Evolutionary conservation across 2,797 vertebrate species (phyloP).

Genomic region (Squalus acanthias): DNA sequence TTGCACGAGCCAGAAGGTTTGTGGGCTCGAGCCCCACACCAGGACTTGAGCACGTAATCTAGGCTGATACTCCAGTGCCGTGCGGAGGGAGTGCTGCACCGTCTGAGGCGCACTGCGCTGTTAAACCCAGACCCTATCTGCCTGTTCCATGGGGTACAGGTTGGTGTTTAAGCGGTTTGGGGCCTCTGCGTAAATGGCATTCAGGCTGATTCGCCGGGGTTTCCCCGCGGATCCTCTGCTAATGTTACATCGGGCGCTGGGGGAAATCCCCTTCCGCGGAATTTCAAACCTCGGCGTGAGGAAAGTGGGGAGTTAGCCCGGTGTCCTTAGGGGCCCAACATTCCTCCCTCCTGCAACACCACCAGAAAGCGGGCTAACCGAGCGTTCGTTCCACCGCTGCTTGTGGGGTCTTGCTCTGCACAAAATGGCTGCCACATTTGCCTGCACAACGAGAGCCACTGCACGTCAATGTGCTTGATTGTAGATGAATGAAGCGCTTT

Average conservation of each 20-base stretch:
- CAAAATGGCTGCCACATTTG: background rate
- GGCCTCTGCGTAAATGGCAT: background rate
- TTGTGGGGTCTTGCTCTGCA: background rate
- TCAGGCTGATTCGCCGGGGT: background rate
- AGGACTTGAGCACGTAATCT: background rate
- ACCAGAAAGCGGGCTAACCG: background rate
- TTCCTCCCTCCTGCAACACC: background rate
- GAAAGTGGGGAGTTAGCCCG: background rate
- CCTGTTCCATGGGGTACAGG: background rate
- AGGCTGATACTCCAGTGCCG: background rate
- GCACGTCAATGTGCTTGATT: background rate
- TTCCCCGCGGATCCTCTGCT: background rate
- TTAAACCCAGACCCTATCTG: background rate
- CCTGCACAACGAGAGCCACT: background rate
- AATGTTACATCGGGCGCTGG: background rate
- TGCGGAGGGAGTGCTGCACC: background rate
- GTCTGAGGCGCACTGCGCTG: background rate
- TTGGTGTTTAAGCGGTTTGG: background rate
- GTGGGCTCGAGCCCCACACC: background rate
- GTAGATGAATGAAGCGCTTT: background rate
- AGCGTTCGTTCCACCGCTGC: background rate
- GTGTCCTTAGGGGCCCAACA: background rate
- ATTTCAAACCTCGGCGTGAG: background rate
- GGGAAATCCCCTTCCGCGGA: background rate
- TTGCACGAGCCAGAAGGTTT: background rate